phyloP scores from a whole-genome alignment of 2,888 invertebrate genomes.

The Synergus gifuensis region DNA sequence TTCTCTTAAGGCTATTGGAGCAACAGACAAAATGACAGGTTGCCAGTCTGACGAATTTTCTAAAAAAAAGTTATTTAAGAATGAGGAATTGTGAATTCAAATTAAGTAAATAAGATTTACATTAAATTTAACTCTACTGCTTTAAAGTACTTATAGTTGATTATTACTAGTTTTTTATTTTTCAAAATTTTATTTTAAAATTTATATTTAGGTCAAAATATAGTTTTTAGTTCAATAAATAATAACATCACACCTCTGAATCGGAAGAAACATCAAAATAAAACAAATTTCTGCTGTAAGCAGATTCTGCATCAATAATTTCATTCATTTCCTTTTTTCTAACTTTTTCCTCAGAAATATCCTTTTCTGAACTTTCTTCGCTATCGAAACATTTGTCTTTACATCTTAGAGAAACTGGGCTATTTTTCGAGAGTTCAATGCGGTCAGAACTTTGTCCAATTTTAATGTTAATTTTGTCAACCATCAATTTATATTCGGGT shows the following conservation, averaged over 20 bases:
- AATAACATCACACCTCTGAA: constrained; percentile 45
- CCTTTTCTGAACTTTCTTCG: constrained; percentile 48
- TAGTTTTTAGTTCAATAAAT: background rate
- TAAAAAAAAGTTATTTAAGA: too few species aligned
- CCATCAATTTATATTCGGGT: background rate
- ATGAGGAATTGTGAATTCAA: too few species aligned
- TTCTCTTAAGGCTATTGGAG: too few species aligned
- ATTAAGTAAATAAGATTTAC: too few species aligned
- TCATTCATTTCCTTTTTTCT: constrained; percentile 43
- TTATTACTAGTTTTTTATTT: too few species aligned
- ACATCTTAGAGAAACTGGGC: constrained; percentile 16
- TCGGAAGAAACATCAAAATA: constrained; percentile 62
- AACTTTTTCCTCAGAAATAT: constrained; percentile 21
- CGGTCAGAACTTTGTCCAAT: background rate
- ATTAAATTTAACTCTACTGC: too few species aligned
- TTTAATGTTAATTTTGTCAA: background rate
- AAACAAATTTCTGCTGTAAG: constrained; percentile 65
- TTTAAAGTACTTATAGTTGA: too few species aligned
- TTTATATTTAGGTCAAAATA: too few species aligned
- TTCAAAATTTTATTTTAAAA: too few species aligned
- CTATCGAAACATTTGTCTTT: constrained; percentile 44
- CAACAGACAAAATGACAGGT: too few species aligned
- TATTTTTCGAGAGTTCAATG: background rate
- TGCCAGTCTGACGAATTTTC: too few species aligned
- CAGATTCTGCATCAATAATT: constrained; percentile 60